Evolutionary conservation across 2,113 vertebrate genomes (phyloP).

Genomic region (Chamaetylas fuelleborni): DNA sequence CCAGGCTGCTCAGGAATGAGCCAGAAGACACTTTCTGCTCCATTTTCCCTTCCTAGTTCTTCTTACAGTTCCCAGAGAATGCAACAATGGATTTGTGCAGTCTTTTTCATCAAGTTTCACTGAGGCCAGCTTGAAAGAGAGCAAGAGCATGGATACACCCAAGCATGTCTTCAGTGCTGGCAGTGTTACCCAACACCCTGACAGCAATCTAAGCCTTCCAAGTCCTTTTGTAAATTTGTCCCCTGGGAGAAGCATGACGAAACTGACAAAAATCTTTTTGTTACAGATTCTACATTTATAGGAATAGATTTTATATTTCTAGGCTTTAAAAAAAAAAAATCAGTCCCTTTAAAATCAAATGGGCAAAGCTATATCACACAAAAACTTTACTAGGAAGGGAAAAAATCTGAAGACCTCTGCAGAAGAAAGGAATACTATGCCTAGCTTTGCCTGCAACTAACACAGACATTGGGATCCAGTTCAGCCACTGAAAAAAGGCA

Average conservation of each 20-base stretch:
- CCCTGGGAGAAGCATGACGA: not conserved
- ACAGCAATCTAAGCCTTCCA: not conserved
- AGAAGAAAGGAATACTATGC: not conserved
- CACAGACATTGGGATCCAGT: not conserved
- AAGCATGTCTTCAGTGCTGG: not conserved
- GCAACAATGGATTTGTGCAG: not conserved
- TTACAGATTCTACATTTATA: not conserved
- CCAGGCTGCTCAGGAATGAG: not conserved
- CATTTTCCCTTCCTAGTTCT: not conserved
- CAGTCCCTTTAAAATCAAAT: not conserved
- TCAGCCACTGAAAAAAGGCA: not conserved
- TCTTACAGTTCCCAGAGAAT: not conserved
- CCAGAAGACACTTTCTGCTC: not conserved
- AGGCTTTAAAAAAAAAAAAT: not conserved
- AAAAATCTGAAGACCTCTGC: not conserved
- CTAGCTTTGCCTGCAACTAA: not conserved
- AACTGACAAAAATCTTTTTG: not conserved
- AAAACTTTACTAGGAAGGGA: not conserved
- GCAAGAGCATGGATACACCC: rapidly evolving
- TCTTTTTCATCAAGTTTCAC: not conserved
- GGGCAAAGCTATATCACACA: not conserved
- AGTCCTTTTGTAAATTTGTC: not conserved
- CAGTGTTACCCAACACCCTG: not conserved
- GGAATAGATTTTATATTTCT: not conserved
- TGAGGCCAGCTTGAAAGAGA: not conserved